Evolutionary conservation across 2,888 invertebrate genomes (phyloP).

Genomic region (Creontiades dilutus): DNA sequence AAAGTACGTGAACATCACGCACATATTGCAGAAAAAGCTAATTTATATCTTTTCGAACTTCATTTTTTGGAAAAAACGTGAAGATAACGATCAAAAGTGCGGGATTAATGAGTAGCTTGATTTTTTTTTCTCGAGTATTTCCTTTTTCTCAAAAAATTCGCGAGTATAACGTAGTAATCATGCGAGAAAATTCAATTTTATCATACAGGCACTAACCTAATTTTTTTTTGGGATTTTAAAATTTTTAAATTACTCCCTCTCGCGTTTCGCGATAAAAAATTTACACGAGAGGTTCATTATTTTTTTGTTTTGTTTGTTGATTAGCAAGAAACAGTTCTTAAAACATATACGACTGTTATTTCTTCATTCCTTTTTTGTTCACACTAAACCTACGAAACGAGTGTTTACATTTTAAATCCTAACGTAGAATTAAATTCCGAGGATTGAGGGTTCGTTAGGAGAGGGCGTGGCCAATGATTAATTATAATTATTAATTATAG

Average conservation of each 20-base stretch:
- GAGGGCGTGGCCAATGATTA: too few relatives aligned
- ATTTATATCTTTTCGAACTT: not conserved
- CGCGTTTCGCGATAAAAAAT: not conserved
- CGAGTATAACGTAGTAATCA: not conserved
- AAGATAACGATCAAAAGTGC: not conserved
- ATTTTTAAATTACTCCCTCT: constrained; percentile 2
- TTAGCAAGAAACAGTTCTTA: constrained; percentile 74
- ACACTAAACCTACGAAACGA: constrained; percentile 9
- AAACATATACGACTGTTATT: constrained; percentile 76
- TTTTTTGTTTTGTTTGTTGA: not conserved
- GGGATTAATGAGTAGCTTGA: not conserved
- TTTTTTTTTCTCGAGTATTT: not conserved
- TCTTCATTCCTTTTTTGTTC: constrained; percentile 26
- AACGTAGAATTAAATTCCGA: not conserved
- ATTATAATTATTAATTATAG: too few relatives aligned
- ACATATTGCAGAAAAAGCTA: not conserved
- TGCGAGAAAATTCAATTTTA: constrained; percentile 16
- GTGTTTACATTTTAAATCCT: constrained; percentile 22
- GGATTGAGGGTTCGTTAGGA: too few relatives aligned
- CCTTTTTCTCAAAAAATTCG: not conserved
- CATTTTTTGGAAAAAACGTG: not conserved
- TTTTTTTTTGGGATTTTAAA: constrained; percentile 13
- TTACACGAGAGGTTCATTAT: not conserved
- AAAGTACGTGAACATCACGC: too few relatives aligned
- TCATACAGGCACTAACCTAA: constrained; percentile 9